Evolutionary conservation across 2,888 invertebrate genomes (phyloP).

Genomic region (Pandemis heparana): DNA sequence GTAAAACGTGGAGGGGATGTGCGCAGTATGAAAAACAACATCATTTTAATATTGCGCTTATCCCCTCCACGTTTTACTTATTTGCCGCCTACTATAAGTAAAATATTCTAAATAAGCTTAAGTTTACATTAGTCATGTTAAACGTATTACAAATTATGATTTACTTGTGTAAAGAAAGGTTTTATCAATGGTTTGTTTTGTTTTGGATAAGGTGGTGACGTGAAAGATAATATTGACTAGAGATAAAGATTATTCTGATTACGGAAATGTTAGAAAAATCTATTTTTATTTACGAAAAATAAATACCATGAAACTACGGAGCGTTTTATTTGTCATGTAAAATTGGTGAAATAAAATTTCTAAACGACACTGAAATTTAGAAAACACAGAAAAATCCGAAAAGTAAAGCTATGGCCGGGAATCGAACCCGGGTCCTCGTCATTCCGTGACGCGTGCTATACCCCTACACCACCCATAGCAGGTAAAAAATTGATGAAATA

Average conservation of each 20-base stretch:
- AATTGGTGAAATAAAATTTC: too few relatives aligned
- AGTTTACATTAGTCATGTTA: background rate
- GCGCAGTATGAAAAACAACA: too few relatives aligned
- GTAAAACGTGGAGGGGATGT: too few relatives aligned
- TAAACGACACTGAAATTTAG: too few relatives aligned
- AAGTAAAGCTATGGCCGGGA: too few relatives aligned
- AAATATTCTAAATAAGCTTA: background rate
- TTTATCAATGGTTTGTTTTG: constrained; percentile 12
- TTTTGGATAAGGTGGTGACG: constrained; percentile 13
- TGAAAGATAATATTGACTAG: constrained; percentile 27
- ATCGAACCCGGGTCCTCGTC: too few relatives aligned
- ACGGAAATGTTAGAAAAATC: background rate
- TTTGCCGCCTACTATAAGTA: too few relatives aligned
- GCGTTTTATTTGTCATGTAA: background rate
- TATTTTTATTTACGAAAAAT: constrained; percentile 21
- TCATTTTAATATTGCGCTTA: too few relatives aligned
- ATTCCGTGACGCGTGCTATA: too few relatives aligned
- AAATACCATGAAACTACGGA: background rate
- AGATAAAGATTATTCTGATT: constrained; percentile 16
- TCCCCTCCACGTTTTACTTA: too few relatives aligned
- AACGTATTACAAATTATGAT: background rate
- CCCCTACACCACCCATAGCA: too few relatives aligned
- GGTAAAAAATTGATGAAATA: constrained; percentile 37
- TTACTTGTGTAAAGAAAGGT: background rate
- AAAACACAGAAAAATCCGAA: too few relatives aligned